phyloP scores from a whole-genome alignment of 2,113 vertebrate species.

The Arenaria interpres region DNA sequence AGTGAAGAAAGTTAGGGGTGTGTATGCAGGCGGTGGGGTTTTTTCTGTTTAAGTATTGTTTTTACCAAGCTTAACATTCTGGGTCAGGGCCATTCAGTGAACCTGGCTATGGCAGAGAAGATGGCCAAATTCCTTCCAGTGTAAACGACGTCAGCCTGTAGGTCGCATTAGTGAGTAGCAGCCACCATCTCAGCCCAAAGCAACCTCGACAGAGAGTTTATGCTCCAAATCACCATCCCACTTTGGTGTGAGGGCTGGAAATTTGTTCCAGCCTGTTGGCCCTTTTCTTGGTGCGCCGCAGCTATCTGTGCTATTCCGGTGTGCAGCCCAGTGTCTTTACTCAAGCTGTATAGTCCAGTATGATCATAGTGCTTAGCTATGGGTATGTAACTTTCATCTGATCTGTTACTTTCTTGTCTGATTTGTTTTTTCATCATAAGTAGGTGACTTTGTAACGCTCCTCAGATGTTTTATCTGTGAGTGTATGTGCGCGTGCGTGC shows the following conservation, averaged over 20 bases:
- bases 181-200: not conserved
- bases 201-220: not conserved
- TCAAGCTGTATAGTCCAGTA: not conserved
- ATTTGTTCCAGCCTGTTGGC: not conserved
- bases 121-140: not conserved
- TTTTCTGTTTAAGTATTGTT: not conserved
- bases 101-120: not conserved
- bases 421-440: not conserved
- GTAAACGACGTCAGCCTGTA: not conserved
- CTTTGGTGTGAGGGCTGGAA: not conserved
- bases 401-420: not conserved
- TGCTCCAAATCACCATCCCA: not conserved
- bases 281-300: not conserved
- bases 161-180: not conserved
- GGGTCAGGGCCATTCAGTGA: not conserved
- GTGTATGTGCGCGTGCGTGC: accelerated
- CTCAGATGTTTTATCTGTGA: not conserved
- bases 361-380: not conserved
- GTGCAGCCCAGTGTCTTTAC: not conserved
- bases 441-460: not conserved
- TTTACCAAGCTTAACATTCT: not conserved
- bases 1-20: not conserved
- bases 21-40: not conserved
- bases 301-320: not conserved
- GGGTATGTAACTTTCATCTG: not conserved